Conservation (phyloP, 2,113 vertebrate genomes). For the Planiliza haematocheilus region DNA sequence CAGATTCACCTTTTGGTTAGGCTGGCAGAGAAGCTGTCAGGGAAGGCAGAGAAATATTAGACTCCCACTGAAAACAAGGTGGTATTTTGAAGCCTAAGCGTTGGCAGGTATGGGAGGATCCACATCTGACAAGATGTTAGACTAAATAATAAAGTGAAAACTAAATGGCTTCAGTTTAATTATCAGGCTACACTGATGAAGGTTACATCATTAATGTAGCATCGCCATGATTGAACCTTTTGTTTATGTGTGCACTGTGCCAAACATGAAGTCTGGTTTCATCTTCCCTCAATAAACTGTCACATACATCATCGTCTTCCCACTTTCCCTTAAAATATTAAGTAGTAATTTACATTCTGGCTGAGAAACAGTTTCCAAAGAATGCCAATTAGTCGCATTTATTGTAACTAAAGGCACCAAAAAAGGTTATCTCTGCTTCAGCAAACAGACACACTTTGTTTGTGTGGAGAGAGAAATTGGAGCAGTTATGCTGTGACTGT, state of each 20-base stretch:
- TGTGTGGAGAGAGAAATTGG: too few species aligned
- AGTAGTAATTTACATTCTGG: conserved; percentile 18
- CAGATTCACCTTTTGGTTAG: too few species aligned
- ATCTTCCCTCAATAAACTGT: too few species aligned
- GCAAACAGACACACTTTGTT: conserved; percentile 1
- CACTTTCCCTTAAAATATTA: not conserved
- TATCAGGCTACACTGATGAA: not conserved
- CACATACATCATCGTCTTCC: not conserved
- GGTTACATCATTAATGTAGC: not conserved
- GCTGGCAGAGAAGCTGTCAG: too few species aligned
- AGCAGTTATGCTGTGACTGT: too few species aligned
- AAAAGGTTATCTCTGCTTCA: conserved; percentile 7
- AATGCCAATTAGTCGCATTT: conserved; percentile 29
- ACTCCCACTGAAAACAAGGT: too few species aligned
- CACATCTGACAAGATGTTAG: not conserved
- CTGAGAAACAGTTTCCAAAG: conserved; percentile 15
- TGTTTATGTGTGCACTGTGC: conserved; percentile 1
- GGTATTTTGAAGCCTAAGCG: too few species aligned
- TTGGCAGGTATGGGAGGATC: not conserved
- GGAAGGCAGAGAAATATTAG: too few species aligned
- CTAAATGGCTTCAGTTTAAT: not conserved
- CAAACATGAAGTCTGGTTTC: not conserved
- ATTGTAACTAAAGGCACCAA: not conserved
- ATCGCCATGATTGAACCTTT: not conserved
- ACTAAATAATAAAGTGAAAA: conserved; percentile 14